A percentile compares a stretch with the other conserved stretches of the same genome.
Evolutionary conservation across 1,140 invertebrate species (phyloP).

Genomic region (Orchesella cincta): DNA sequence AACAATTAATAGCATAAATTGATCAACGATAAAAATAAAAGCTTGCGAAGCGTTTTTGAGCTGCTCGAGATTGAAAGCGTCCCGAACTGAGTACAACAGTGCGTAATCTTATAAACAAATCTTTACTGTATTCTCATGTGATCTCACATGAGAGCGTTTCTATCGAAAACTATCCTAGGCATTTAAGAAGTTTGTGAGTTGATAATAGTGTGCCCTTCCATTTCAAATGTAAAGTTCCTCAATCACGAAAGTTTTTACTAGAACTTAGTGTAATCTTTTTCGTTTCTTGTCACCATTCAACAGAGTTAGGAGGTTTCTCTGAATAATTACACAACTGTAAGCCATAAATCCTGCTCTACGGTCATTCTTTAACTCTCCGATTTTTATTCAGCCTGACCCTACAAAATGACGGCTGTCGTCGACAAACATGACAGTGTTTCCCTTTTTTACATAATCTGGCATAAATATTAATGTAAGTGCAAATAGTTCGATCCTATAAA

Average conservation of each 20-base stretch:
- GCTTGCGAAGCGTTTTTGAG: neutral
- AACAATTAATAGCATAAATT: too few relatives aligned
- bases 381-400: neutral
- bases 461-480: conserved; percentile 23
- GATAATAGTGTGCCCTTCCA: neutral
- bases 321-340: neutral
- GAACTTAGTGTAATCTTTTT: neutral
- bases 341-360: neutral
- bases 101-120: neutral
- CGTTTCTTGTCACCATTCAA: conserved; percentile 25
- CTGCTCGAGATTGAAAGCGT: neutral
- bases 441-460: neutral
- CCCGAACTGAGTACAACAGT: neutral
- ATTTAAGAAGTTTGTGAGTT: neutral
- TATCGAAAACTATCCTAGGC: conserved; percentile 9
- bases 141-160: neutral
- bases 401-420: conserved; percentile 26
- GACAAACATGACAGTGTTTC: neutral
- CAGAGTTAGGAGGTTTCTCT: neutral
- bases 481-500: conserved; percentile 12
- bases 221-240: neutral
- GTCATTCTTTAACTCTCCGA: neutral
- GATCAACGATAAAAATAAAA: neutral
- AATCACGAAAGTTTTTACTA: neutral
- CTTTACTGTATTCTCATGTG: neutral